Evolutionary conservation across 2,113 vertebrate species (phyloP).

Genomic region (Promerops cafer): DNA sequence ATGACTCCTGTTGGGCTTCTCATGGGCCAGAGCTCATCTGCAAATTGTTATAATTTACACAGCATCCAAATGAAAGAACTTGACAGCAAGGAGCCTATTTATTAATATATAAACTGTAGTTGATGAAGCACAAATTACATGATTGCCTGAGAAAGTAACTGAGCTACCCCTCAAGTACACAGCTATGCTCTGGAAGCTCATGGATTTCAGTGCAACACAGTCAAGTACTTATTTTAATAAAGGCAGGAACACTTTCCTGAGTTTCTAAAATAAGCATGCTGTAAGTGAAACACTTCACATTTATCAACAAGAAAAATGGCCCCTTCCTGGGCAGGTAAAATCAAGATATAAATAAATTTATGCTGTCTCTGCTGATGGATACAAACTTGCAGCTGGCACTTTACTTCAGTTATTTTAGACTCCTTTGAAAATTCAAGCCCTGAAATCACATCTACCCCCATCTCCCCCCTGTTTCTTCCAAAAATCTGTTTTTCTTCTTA

Average conservation of each 20-base stretch:
- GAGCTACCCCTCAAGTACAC: background rate
- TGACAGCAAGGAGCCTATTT: conserved; percentile 21
- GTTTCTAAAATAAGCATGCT: background rate
- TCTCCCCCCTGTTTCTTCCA: accelerated
- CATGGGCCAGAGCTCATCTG: background rate
- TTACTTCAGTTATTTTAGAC: background rate
- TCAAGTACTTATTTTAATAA: conserved; percentile 13
- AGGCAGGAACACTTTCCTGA: background rate
- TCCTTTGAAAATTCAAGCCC: background rate
- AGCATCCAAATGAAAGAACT: background rate
- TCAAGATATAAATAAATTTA: background rate
- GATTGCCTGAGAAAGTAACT: conserved; percentile 21
- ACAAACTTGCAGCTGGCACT: background rate
- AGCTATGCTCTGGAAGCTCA: conserved; percentile 23
- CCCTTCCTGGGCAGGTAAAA: conserved; percentile 38
- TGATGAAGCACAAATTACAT: conserved; percentile 43
- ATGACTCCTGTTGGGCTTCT: background rate
- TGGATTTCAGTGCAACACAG: background rate
- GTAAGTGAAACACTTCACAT: conserved; percentile 24
- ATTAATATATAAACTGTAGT: conserved; percentile 31
- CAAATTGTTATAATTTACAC: conserved; percentile 8
- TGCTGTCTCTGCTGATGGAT: background rate
- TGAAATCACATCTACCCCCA: background rate
- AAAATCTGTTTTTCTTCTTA: background rate
- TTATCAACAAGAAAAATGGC: conserved; percentile 15